Conservation (phyloP, 2,113 vertebrate species). For the Heterotilapia buettikoferi region DNA sequence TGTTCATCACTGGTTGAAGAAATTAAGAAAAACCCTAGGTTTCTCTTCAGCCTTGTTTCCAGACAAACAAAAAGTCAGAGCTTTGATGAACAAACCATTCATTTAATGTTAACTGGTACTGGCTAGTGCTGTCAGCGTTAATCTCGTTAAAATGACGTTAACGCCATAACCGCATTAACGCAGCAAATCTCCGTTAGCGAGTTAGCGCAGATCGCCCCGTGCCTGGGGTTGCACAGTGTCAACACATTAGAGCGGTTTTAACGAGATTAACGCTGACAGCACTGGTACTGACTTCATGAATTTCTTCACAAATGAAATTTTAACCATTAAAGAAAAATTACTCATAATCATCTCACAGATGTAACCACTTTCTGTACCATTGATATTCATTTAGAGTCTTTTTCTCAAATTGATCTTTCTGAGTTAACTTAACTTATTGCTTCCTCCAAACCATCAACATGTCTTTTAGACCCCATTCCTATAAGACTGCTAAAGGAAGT, state of each 20-base stretch:
- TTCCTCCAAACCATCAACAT: neutral
- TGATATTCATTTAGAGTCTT: neutral
- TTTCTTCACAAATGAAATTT: neutral
- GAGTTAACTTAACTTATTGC: neutral
- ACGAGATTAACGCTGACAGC: neutral
- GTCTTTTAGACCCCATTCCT: neutral
- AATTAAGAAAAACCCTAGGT: fast-evolving
- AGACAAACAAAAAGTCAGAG: neutral
- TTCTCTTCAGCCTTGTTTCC: neutral
- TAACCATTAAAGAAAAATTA: neutral
- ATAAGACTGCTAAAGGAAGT: neutral
- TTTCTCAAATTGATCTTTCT: neutral
- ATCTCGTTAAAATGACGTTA: fast-evolving
- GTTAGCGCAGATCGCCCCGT: neutral
- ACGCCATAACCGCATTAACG: neutral
- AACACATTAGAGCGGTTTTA: neutral
- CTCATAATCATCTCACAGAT: neutral
- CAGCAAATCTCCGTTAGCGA: fast-evolving
- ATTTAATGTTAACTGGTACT: neutral
- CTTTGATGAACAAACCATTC: neutral
- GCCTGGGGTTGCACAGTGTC: neutral
- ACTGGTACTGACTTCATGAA: neutral
- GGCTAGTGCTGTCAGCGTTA: neutral
- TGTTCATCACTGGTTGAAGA: neutral
- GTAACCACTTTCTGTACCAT: neutral